These are phyloP conservation scores for Paralichthys olivaceus DNA, from an alignment of 2,113 vertebrate species.

Conservation along the genomic window DNA sequence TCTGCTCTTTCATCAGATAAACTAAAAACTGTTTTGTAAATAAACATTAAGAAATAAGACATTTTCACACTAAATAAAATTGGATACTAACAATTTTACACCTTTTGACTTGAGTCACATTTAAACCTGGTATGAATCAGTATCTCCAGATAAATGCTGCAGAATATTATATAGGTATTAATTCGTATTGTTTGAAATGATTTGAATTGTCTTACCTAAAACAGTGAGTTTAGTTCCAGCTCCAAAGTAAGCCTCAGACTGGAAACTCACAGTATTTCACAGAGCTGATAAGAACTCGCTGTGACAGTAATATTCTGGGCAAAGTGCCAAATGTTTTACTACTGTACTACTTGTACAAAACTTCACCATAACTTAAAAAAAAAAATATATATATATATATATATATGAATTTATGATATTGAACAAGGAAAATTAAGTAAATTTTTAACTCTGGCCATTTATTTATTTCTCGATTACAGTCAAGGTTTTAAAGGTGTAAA, in stretches of 20 bases:
- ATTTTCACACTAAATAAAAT: too few relatives aligned
- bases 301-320: constrained; percentile 17
- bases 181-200: background rate
- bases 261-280: constrained; percentile 34
- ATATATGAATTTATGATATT: too few relatives aligned
- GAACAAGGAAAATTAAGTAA: too few relatives aligned
- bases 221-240: constrained; percentile 77
- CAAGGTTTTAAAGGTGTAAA: background rate
- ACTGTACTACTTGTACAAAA: background rate
- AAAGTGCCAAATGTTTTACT: constrained; percentile 37
- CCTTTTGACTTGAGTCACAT: too few relatives aligned
- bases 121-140: background rate
- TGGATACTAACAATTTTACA: background rate
- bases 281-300: constrained; percentile 32
- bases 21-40: background rate
- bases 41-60: background rate
- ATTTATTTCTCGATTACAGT: too few relatives aligned
- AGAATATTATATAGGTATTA: too few relatives aligned
- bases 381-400: too few relatives aligned
- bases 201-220: constrained; percentile 71
- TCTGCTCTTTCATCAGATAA: background rate
- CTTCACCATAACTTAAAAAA: background rate
- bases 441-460: too few relatives aligned
- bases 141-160: too few relatives aligned
- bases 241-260: constrained; percentile 68